Percentiles rank a stretch among this genome's conserved stretches.
Evolutionary conservation across 2,888 invertebrate species (phyloP).

Genomic region (Nemotelus pantherinus): DNA sequence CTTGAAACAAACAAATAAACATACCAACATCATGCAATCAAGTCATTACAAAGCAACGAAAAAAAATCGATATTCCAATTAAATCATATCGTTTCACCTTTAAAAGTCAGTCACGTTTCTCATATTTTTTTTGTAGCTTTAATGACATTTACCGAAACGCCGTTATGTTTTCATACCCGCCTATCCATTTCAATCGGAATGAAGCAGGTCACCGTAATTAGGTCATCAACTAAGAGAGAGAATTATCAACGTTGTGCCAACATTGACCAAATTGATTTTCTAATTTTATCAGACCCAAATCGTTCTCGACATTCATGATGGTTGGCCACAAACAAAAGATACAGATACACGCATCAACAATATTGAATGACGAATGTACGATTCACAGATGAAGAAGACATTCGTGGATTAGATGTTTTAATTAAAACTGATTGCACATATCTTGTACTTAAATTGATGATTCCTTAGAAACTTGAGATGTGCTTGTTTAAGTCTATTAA

Average conservation of each 20-base stretch:
- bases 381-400: too few species aligned
- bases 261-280: not conserved
- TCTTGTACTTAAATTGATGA: not conserved
- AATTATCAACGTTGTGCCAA: not conserved
- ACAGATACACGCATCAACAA: too few species aligned
- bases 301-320: not conserved
- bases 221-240: not conserved
- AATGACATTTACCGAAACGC: too few species aligned
- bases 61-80: not conserved
- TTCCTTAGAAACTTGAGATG: not conserved
- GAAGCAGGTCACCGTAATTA: not conserved
- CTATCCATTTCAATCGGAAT: not conserved
- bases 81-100: not conserved
- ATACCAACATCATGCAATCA: not conserved
- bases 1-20: not conserved
- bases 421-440: not conserved
- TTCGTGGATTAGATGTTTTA: not conserved
- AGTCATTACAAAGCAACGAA: not conserved
- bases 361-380: too few species aligned
- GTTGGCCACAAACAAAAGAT: too few species aligned
- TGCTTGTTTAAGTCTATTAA: too few species aligned
- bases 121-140: not conserved
- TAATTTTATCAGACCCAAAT: not conserved
- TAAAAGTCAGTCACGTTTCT: not conserved
- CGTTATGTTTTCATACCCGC: too few species aligned